Base-by-base conservation (phyloP, 2,113 vertebrate genomes). In the Fregata magnificens region DNA sequence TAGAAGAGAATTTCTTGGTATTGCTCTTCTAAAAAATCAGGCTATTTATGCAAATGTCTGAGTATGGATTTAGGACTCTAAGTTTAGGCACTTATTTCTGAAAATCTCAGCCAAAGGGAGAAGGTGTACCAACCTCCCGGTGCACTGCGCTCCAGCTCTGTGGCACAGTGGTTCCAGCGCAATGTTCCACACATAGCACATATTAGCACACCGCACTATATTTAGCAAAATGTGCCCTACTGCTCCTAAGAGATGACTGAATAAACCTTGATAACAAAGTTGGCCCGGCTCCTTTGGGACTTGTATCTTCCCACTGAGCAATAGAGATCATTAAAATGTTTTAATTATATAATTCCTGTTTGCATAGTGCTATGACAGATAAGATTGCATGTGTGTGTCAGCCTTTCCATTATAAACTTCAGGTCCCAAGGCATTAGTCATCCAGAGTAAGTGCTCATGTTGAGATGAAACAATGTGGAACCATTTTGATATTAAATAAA, bases 211-310 rank as follows among this genome's bases (percentile, higher is more conserved):
- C 24, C 3, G 3, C 25, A 47, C 78, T 96, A 93, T 87, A 96
- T 96, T 97, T 96, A 97, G 95, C 70, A 90, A 91, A 86, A 91
- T 92, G 81, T 92, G 79, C 88, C 52, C 2, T 56, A 0, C 76
- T 67, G 62, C 66, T 97, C 96, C 66, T 70, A 90, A 93, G 85
- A 81, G 61, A 91, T 70, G 72, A 55, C 92, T 97, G 94, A 91
- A 80, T 94, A 98, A 98, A 96, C 70, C n/a, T 71, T 88, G 96
- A 98, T 98, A 98, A 97, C 74, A 82, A 72, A 86, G 62, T 82
- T 96, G 71, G 71, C 88, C 62, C 87, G 63, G 65, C 47, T 92
- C 95, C 96, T 97, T 52, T 62, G 96, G 86, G 94, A 71, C 52
- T 92, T 95, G 63, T 78, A 97, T 82, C 77, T 95, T 83, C 98